Conservation (phyloP, 2,888 invertebrate genomes). For the Orthosia gracilis region DNA sequence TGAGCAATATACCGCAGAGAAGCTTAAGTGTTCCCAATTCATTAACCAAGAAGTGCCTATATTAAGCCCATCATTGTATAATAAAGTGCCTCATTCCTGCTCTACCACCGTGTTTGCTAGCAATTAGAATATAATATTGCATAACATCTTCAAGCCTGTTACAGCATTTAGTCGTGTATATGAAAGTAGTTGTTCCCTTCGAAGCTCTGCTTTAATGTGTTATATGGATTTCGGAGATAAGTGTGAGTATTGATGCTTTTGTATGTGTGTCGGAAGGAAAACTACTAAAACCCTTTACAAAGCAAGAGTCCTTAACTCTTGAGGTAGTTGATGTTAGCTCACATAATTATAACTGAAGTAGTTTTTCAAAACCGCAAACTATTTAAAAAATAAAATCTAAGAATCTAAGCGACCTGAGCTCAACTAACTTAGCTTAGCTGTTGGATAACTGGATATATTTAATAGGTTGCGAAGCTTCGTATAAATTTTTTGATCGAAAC, state of each 20-base stretch:
- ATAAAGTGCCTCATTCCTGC: conserved; percentile 52
- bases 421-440: too few species aligned
- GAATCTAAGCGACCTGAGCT: too few species aligned
- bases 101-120: conserved; percentile 45
- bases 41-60: conserved; percentile 54
- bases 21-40: conserved; percentile 51
- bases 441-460: too few species aligned
- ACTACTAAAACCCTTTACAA: too few species aligned
- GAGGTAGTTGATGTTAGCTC: too few species aligned
- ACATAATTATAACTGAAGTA: too few species aligned
- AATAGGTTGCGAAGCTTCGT: too few species aligned
- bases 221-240: conserved; percentile 2
- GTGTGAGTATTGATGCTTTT: neutral
- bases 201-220: conserved; percentile 8
- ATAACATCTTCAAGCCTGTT: conserved; percentile 47
- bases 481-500: neutral
- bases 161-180: conserved; percentile 32
- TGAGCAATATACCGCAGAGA: conserved; percentile 26
- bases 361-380: too few species aligned
- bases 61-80: conserved; percentile 57
- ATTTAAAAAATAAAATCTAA: too few species aligned
- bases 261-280: neutral
- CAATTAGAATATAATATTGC: conserved; percentile 59
- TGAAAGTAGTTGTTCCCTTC: conserved; percentile 33
- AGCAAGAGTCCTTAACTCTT: too few species aligned